phyloP scores from a whole-genome alignment of 1,140 invertebrate genomes.

The Gonatopus flavifemur region DNA sequence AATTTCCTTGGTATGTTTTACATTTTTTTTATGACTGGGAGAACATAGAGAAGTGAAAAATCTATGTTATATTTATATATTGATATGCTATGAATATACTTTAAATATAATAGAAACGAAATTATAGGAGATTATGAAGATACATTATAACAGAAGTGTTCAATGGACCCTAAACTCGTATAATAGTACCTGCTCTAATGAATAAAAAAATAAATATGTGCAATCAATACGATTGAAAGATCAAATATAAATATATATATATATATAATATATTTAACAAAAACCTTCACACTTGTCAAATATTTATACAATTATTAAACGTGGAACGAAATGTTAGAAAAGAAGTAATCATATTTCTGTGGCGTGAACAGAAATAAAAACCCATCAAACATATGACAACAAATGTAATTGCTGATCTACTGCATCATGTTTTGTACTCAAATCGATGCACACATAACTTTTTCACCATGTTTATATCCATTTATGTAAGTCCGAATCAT shows the following conservation, averaged over 20 bases:
- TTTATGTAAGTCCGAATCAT: too few relatives aligned
- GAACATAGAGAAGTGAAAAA: not conserved
- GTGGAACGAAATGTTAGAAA: too few relatives aligned
- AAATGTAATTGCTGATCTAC: too few relatives aligned
- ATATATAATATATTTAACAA: slow-evolving; percentile 25
- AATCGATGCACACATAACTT: too few relatives aligned
- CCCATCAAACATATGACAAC: too few relatives aligned
- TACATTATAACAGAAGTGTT: slow-evolving; percentile 35
- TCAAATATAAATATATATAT: slow-evolving; percentile 1
- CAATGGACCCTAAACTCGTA: slow-evolving; percentile 33
- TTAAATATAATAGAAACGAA: not conserved
- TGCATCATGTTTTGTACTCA: too few relatives aligned
- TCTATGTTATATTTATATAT: not conserved
- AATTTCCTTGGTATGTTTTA: not conserved
- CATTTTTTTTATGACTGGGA: too few relatives aligned
- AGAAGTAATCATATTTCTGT: too few relatives aligned
- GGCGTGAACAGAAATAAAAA: too few relatives aligned
- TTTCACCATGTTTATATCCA: too few relatives aligned
- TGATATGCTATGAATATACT: not conserved
- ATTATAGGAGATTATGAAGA: not conserved
- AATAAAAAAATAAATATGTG: slow-evolving; percentile 14
- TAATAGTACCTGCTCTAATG: slow-evolving; percentile 43
- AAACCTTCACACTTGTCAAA: slow-evolving; percentile 19
- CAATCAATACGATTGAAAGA: slow-evolving; percentile 6
- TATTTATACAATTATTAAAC: too few relatives aligned